Percentiles rank a stretch among this genome's conserved stretches.
Evolutionary conservation across 2,113 vertebrate genomes (phyloP).

Genomic region (Tautogolabrus adspersus): DNA sequence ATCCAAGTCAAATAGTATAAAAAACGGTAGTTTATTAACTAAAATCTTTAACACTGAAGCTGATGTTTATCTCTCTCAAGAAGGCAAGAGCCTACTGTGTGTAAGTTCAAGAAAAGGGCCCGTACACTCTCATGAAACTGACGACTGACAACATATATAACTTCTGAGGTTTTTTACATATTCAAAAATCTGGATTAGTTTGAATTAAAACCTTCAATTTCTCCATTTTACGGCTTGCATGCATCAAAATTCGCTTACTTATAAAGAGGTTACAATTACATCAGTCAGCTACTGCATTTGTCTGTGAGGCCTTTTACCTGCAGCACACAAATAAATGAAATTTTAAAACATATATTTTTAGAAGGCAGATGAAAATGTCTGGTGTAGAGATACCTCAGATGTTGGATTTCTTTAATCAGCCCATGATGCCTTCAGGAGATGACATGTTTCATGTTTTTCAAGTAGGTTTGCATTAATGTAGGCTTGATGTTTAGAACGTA

Average conservation of each 20-base stretch:
- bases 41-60: constrained; percentile 34
- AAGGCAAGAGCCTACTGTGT: neutral
- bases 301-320: constrained; percentile 5
- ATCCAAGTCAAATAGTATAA: neutral
- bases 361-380: constrained; percentile 22
- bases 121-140: neutral
- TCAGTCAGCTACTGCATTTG: too few relatives aligned
- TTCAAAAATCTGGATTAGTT: neutral
- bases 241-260: too few relatives aligned
- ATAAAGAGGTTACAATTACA: neutral
- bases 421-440: constrained; percentile 22
- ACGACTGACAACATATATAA: neutral
- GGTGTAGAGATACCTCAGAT: neutral
- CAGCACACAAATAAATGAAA: too few relatives aligned
- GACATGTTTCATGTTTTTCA: constrained; percentile 14
- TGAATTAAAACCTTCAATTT: neutral
- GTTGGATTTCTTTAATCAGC: constrained; percentile 20
- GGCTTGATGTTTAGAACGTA: constrained; percentile 9
- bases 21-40: constrained; percentile 34
- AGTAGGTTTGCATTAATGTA: constrained; percentile 19
- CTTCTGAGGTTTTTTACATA: neutral
- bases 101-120: neutral
- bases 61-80: constrained; percentile 23
- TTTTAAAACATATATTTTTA: constrained; percentile 17
- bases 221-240: too few relatives aligned